Conservation (phyloP, 2,888 invertebrate species). For the Biston betularia region DNA sequence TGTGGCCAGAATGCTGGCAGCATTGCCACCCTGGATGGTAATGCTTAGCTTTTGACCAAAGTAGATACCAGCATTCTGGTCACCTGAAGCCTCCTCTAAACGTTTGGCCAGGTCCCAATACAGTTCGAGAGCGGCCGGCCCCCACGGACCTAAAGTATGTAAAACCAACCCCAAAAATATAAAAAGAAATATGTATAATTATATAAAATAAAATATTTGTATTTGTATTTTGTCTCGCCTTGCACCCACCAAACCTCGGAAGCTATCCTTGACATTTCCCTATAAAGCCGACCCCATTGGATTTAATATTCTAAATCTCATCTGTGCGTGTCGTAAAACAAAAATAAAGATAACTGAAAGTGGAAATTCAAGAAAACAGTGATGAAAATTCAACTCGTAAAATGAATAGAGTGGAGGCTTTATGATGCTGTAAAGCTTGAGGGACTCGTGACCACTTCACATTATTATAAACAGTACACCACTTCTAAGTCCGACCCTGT, state of each 20-base stretch:
- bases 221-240: background rate
- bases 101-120: no score
- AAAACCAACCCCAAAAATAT: no score
- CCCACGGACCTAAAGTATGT: no score
- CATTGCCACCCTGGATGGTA: no score
- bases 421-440: constrained; percentile 68
- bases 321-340: constrained; percentile 69
- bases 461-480: constrained; percentile 23
- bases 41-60: no score
- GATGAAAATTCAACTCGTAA: constrained; percentile 76
- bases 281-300: constrained; percentile 47
- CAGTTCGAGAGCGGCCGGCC: no score
- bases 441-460: constrained; percentile 48
- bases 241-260: background rate
- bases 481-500: background rate
- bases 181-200: no score
- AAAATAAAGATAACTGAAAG: constrained; percentile 71
- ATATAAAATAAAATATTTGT: no score
- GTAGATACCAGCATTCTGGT: no score
- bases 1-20: no score
- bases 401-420: constrained; percentile 70
- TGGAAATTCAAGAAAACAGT: constrained; percentile 61
- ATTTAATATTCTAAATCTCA: constrained; percentile 67
- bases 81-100: no score
- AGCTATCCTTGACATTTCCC: constrained; percentile 28